Percentiles rank a stretch among this genome's conserved stretches.
These are phyloP conservation scores for Stictonetta naevosa DNA, from an alignment of 2,113 vertebrate species.

Conservation along the genomic window DNA sequence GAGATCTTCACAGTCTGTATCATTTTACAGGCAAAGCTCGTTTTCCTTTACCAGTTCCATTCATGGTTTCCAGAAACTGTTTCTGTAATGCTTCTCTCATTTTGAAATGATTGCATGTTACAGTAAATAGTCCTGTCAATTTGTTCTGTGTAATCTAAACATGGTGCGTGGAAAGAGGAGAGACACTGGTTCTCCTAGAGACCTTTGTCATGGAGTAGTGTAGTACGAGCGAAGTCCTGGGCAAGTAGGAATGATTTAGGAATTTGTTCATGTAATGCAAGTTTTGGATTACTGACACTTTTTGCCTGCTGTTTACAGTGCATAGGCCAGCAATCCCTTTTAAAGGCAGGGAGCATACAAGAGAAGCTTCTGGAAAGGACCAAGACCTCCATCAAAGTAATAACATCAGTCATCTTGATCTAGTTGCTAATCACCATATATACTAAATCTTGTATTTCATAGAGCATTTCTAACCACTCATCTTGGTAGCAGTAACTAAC, in stretches of 20 bases:
- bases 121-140: neutral
- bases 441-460: neutral
- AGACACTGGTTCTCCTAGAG: neutral
- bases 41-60: neutral
- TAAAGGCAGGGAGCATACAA: neutral
- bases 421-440: neutral
- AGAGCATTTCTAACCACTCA: neutral
- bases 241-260: neutral
- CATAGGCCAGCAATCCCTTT: neutral
- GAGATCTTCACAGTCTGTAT: neutral
- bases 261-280: neutral
- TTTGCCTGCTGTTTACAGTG: neutral
- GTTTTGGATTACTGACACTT: neutral
- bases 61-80: neutral
- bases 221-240: neutral
- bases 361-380: neutral
- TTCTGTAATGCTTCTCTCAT: neutral
- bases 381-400: neutral
- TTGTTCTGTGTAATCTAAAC: neutral
- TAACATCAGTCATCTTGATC: neutral
- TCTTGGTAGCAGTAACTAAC: neutral
- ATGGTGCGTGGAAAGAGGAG: neutral
- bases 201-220: neutral
- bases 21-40: neutral
- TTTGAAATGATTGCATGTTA: neutral